Conservation (phyloP, 1,140 invertebrate species). For the Monochamus saltuarius region DNA sequence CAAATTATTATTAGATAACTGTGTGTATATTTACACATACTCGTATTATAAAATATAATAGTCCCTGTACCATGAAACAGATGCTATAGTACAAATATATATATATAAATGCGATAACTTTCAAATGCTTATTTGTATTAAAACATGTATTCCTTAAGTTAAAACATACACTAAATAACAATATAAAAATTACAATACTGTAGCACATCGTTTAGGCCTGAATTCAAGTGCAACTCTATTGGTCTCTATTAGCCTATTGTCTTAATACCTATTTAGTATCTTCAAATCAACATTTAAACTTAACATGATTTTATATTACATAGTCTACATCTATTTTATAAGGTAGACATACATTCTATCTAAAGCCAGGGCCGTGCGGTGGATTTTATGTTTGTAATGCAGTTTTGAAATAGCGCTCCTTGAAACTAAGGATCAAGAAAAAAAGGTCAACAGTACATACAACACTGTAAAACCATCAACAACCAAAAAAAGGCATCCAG, state of each 20-base stretch:
- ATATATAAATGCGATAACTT: neutral
- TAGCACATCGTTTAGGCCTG: conserved; percentile 39
- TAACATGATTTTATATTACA: conserved; percentile 17
- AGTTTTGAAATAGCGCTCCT: too few species aligned
- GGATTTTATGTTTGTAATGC: too few species aligned
- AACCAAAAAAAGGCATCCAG: too few species aligned
- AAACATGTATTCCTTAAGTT: conserved; percentile 19
- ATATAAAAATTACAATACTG: conserved; percentile 34
- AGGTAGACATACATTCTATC: too few species aligned
- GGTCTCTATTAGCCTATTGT: conserved; percentile 1
- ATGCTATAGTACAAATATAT: neutral
- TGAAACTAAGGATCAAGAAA: too few species aligned
- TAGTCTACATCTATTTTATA: conserved; percentile 14
- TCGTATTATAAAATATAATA: neutral
- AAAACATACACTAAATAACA: conserved; percentile 18
- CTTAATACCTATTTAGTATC: conserved; percentile 13
- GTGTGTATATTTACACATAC: neutral
- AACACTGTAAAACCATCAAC: too few species aligned
- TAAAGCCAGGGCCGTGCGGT: too few species aligned
- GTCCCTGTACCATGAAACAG: neutral
- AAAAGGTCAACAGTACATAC: too few species aligned
- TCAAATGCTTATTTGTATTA: neutral
- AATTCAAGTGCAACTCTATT: conserved; percentile 27
- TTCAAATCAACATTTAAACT: conserved; percentile 17
- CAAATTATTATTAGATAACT: neutral